Percentiles rank a stretch among this genome's conserved stretches.
These are phyloP conservation scores for Cyprinodon variegatus DNA, from an alignment of 2,113 vertebrate species.

Conservation along the genomic window DNA sequence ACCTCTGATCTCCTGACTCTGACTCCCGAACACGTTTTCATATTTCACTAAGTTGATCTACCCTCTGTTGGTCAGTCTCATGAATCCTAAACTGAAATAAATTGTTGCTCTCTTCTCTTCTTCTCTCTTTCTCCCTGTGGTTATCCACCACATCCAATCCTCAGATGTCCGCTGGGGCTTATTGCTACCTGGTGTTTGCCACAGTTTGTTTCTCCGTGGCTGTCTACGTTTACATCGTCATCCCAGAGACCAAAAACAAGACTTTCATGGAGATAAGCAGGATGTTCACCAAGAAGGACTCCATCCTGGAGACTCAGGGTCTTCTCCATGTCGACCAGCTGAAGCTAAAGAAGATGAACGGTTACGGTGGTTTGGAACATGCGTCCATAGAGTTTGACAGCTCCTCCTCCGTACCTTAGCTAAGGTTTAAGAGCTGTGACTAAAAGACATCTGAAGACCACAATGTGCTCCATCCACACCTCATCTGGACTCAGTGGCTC, in stretches of 20 bases:
- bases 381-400: conserved; percentile 78
- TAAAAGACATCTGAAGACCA: background rate
- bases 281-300: conserved; percentile 81
- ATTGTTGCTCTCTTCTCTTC: background rate
- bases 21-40: too few relatives aligned
- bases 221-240: conserved; percentile 80
- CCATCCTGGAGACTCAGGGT: conserved; percentile 52
- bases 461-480: conserved; percentile 1
- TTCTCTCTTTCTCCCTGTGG: background rate
- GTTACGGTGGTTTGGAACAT: conserved; percentile 83
- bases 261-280: conserved; percentile 91
- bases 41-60: too few relatives aligned
- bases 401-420: conserved; percentile 71
- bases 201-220: conserved; percentile 83
- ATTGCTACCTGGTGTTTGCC: conserved; percentile 89
- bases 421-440: background rate
- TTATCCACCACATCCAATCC: background rate
- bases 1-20: too few relatives aligned
- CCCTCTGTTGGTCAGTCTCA: too few relatives aligned
- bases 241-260: conserved; percentile 92
- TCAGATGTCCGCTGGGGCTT: conserved; percentile 86
- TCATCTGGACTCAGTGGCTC: background rate
- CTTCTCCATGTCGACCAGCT: conserved; percentile 67
- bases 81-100: too few relatives aligned
- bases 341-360: conserved; percentile 80